Percentiles rank a stretch among this genome's conserved stretches.
phyloP scores from a whole-genome alignment of 2,888 invertebrate genomes.

The Netelia melanura region DNA sequence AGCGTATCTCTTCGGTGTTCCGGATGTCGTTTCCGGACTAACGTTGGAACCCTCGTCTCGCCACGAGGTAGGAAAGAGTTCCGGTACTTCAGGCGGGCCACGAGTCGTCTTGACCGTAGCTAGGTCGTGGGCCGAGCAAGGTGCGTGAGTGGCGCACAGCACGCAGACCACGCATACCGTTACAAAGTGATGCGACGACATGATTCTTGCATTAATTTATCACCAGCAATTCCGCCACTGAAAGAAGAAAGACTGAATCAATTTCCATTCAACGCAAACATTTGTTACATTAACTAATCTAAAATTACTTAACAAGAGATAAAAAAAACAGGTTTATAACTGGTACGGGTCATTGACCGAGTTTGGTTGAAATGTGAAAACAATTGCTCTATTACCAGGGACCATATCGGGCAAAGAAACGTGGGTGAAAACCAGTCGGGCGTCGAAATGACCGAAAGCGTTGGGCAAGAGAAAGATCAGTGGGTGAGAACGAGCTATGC shows the following conservation, averaged over 20 bases:
- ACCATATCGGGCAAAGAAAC: background rate
- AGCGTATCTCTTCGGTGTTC: constrained; percentile 5
- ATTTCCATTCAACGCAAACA: background rate
- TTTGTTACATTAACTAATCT: no score
- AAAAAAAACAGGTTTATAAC: background rate
- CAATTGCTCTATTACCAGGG: constrained; percentile 29
- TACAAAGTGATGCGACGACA: constrained; percentile 88
- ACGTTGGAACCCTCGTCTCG: constrained; percentile 43
- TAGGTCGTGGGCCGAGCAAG: constrained; percentile 90
- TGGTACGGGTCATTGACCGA: constrained; percentile 28
- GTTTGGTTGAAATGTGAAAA: background rate
- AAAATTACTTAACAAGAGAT: no score
- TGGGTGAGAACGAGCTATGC: background rate
- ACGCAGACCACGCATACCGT: constrained; percentile 94
- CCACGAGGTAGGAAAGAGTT: constrained; percentile 21
- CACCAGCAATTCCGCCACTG: background rate
- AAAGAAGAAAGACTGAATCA: background rate
- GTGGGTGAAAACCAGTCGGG: background rate
- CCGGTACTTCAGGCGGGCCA: constrained; percentile 51
- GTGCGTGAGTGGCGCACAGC: constrained; percentile 91
- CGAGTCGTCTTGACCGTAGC: constrained; percentile 24
- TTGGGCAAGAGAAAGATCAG: background rate
- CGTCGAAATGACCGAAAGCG: background rate
- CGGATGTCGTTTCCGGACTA: constrained; percentile 61
- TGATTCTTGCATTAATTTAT: background rate